Conservation (phyloP, 2,113 vertebrate genomes). For the Notechis scutatus region DNA sequence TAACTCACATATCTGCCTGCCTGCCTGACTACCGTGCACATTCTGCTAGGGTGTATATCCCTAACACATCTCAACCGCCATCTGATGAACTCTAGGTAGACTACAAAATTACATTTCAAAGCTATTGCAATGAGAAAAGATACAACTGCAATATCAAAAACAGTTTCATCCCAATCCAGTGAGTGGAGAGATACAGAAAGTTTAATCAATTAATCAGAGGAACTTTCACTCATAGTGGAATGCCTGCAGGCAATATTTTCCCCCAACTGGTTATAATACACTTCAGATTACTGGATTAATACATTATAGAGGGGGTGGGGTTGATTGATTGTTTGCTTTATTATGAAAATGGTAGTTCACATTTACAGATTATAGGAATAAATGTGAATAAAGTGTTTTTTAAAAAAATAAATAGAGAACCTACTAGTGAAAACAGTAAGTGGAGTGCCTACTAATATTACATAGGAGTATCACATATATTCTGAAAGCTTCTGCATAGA, state of each 20-base stretch:
- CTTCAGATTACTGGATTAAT: background rate
- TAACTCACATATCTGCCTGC: too few relatives aligned
- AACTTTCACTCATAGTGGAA: background rate
- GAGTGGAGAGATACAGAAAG: background rate
- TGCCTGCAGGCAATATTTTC: background rate
- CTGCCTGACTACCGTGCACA: too few relatives aligned
- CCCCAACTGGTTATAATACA: background rate
- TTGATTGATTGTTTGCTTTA: background rate
- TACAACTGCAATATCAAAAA: background rate
- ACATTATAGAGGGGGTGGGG: background rate
- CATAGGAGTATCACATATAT: background rate
- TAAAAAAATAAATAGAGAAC: background rate
- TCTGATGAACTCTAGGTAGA: conserved; percentile 27
- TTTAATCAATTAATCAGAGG: background rate
- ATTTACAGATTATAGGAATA: background rate
- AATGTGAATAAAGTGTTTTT: too few relatives aligned
- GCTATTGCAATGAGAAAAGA: background rate
- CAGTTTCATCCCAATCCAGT: background rate
- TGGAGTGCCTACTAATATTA: background rate
- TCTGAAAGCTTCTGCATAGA: background rate
- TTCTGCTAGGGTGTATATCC: too few relatives aligned
- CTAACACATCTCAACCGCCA: background rate
- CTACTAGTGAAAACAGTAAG: background rate
- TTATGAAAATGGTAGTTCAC: background rate
- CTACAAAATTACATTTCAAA: background rate